Base-by-base conservation (phyloP, 2,797 vertebrate species). In the Syngnathus acus region DNA sequence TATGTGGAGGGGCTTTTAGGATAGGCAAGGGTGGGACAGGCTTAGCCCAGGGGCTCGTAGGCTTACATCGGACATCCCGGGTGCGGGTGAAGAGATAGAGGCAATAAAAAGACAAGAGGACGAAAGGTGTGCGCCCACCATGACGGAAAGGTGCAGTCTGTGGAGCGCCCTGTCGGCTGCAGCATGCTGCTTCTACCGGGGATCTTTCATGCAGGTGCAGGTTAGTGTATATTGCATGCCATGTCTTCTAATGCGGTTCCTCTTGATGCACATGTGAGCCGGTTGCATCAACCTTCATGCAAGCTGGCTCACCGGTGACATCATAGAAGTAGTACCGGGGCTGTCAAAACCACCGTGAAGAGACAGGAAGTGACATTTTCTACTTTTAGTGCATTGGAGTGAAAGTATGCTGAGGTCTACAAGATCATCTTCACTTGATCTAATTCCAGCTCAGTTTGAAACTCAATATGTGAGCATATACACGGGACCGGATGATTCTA, bases 191-290 rank as follows among this genome's bases (percentile, higher is more conserved):
- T 98, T 98, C 91, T 98, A 98, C 92, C 92, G 96, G 69, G 95
- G 96, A 67, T 97, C 96, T 71, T 95, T 98, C 90, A 96, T 98
- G 93, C 96, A 98, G 90, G 96, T 98, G 89, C 95, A 97, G 94
- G 95, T 96, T 91, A 94, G 94, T 81, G 80, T 39, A 40, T 17
- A 45, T 55, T 32, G 62, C 58, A 11, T 60, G 59, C 14, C 2
- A 32, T 57, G 54, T 16, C 26, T 57, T 13, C 26, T 14, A 8
- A 8, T 7, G 26, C 5, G 8, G 13, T 13, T 14, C 10, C 42
- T 55, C 23, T 11, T 32, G 55, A 37, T 37, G 55, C 26, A 37
- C 26, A 57, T 17, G 54, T 37, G 54, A 32, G 54, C 9, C 51
- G 51, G 53, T 23, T 26, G 11, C 53, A 14, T 54, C 23, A 26